Conservation (phyloP, 2,888 invertebrate genomes). For the Stenodera caucasica region DNA sequence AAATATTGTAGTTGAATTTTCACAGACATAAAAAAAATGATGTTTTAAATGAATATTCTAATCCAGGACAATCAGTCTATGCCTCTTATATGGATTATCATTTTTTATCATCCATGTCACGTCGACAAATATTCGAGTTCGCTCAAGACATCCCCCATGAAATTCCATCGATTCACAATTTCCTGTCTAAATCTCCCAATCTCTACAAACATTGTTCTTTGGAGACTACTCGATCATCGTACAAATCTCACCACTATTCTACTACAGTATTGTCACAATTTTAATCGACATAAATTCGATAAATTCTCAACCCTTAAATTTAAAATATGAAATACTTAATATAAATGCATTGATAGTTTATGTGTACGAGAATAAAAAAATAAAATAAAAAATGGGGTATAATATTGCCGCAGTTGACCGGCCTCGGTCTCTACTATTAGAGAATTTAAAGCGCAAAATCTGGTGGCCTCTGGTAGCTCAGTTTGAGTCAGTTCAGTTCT, state of each 20-base stretch:
- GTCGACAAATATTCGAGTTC: constrained; percentile 5
- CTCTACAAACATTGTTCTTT: constrained; percentile 9
- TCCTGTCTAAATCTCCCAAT: constrained; percentile 6
- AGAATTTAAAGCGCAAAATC: constrained; percentile 28
- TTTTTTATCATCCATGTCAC: constrained; percentile 5
- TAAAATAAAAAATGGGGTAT: background rate
- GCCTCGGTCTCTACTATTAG: background rate
- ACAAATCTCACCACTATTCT: constrained; percentile 42
- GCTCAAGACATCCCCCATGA: background rate
- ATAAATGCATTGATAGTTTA: too few relatives aligned
- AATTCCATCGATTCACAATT: constrained; percentile 5
- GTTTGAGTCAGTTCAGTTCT: constrained; percentile 11
- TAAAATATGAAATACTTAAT: constrained; percentile 26
- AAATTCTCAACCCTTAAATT: constrained; percentile 39
- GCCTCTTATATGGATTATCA: background rate
- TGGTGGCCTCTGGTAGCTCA: too few relatives aligned
- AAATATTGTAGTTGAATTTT: background rate
- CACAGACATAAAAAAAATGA: background rate
- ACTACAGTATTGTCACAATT: constrained; percentile 47
- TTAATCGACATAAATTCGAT: constrained; percentile 51
- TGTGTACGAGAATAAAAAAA: background rate
- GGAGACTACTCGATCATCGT: constrained; percentile 23
- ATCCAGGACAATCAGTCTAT: background rate
- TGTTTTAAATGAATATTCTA: constrained; percentile 1
- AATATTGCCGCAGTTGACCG: background rate